Percentiles rank a stretch among this genome's conserved stretches.
phyloP scores from a whole-genome alignment of 2,113 vertebrate genomes.

The Atractosteus spatula region DNA sequence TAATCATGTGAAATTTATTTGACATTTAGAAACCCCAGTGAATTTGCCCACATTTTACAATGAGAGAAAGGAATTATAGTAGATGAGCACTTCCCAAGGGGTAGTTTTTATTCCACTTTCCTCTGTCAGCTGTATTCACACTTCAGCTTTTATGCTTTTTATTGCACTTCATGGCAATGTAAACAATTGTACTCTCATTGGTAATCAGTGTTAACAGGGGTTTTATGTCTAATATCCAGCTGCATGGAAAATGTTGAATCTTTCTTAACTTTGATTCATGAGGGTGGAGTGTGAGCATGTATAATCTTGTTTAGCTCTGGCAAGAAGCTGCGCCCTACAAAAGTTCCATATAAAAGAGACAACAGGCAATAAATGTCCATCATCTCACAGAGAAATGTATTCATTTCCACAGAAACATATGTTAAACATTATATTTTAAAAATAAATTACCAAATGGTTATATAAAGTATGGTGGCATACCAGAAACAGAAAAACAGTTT shows the following conservation, averaged over 20 bases:
- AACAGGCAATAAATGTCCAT: constrained; percentile 36
- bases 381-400: constrained; percentile 18
- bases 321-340: constrained; percentile 29
- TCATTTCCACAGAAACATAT: constrained; percentile 13
- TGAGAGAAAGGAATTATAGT: constrained; percentile 17
- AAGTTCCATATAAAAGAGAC: constrained; percentile 33
- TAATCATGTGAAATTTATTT: too few relatives aligned
- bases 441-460: constrained; percentile 3
- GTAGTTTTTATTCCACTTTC: constrained; percentile 28
- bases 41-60: too few relatives aligned
- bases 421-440: constrained; percentile 3
- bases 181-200: constrained; percentile 22
- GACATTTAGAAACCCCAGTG: too few relatives aligned
- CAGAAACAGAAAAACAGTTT: constrained; percentile 5
- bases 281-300: constrained; percentile 22
- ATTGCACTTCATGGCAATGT: constrained; percentile 4
- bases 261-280: constrained; percentile 23
- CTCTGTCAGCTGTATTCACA: neutral
- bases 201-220: constrained; percentile 36
- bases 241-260: constrained; percentile 40
- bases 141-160: neutral
- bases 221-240: constrained; percentile 43
- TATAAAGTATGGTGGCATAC: constrained; percentile 2
- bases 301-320: constrained; percentile 35
- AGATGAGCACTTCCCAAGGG: constrained; percentile 23